Conservation (phyloP, 2,888 invertebrate genomes). For the Trachelus tabidus region DNA sequence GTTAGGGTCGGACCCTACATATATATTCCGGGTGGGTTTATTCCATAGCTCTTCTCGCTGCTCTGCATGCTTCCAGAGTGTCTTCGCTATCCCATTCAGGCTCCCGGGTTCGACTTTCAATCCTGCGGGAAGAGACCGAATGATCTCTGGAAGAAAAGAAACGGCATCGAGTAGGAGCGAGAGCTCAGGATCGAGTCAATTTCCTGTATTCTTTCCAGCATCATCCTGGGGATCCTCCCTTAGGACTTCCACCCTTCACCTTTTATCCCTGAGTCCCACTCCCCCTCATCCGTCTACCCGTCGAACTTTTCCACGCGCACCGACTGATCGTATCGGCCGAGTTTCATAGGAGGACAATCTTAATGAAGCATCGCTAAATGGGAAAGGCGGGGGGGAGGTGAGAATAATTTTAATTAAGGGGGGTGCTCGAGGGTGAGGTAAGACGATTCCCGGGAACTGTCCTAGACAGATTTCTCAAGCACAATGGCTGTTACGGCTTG, state of each 20-base stretch:
- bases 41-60: not conserved
- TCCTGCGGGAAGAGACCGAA: not conserved
- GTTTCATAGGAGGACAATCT: not conserved
- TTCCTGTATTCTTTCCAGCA: not conserved
- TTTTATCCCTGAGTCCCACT: not conserved
- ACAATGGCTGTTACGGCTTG: not conserved
- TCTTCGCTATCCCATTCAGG: not conserved
- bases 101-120: not conserved
- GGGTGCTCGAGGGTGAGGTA: not conserved
- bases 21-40: not conserved
- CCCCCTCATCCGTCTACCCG: not conserved
- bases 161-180: not conserved
- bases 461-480: not conserved
- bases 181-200: not conserved
- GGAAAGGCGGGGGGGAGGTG: too few species aligned
- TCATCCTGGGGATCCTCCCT: not conserved
- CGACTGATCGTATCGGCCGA: not conserved
- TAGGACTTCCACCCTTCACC: not conserved
- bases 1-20: not conserved
- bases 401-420: not conserved
- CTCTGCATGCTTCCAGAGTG: not conserved
- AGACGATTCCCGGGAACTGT: not conserved
- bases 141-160: not conserved
- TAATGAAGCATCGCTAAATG: not conserved
- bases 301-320: not conserved